Conservation (phyloP, 2,113 vertebrate species). For the Corapipo altera region DNA sequence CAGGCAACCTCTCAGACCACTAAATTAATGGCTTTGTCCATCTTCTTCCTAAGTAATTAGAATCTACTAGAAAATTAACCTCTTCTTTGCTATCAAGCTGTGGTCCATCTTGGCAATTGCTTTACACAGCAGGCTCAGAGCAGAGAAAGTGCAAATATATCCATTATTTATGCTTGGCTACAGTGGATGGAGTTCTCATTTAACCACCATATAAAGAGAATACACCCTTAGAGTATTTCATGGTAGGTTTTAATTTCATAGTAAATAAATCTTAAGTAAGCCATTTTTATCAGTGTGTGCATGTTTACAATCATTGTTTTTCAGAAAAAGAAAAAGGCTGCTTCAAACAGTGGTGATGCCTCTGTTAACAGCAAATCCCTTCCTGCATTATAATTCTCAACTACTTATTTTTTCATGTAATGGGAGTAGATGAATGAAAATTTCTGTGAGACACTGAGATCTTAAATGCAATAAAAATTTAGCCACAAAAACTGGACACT, state of each 20-base stretch:
- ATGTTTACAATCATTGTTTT: neutral
- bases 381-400: neutral
- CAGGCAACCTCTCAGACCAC: neutral
- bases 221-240: neutral
- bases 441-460: neutral
- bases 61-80: constrained; percentile 23
- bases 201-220: neutral
- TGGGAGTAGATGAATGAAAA: neutral
- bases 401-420: neutral
- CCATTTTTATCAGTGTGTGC: neutral
- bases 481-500: neutral
- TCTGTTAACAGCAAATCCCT: neutral
- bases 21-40: neutral
- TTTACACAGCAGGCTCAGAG: neutral
- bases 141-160: neutral
- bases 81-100: neutral
- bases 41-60: neutral
- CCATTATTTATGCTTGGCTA: neutral
- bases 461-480: neutral
- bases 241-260: neutral
- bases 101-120: neutral
- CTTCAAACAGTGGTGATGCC: neutral
- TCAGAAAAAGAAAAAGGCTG: neutral
- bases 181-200: neutral
- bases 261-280: neutral